Conservation (phyloP, 2,797 vertebrate genomes). For the Adrianichthys oophorus region DNA sequence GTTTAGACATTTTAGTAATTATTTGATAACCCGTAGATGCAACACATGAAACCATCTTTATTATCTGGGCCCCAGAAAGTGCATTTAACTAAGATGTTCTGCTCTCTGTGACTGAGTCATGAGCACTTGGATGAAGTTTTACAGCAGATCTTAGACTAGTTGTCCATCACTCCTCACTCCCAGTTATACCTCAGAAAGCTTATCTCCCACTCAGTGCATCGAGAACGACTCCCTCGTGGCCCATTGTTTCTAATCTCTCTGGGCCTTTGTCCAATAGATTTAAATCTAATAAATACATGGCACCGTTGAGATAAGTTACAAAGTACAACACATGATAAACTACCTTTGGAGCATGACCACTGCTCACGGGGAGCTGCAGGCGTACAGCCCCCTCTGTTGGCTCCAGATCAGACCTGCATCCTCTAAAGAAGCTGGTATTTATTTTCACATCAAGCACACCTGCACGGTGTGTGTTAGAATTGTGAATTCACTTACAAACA, state of each 20-base stretch:
- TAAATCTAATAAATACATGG: constrained; percentile 4
- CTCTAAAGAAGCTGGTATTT: background rate
- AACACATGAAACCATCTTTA: background rate
- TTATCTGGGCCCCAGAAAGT: too few relatives aligned
- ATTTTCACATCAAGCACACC: too few relatives aligned
- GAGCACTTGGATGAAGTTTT: background rate
- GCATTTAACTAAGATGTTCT: too few relatives aligned
- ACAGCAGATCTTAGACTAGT: background rate
- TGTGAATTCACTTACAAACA: too few relatives aligned
- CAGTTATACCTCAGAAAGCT: constrained; percentile 8
- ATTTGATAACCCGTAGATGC: background rate
- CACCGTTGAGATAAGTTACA: constrained; percentile 22
- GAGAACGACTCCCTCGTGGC: constrained; percentile 11
- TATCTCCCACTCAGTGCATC: constrained; percentile 25
- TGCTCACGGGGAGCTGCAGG: constrained; percentile 22
- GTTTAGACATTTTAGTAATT: background rate
- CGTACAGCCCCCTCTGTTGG: constrained; percentile 49
- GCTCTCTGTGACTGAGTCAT: background rate
- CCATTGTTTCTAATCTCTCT: background rate
- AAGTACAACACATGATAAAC: constrained; percentile 33
- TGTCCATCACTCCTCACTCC: constrained; percentile 34
- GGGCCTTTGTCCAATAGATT: background rate
- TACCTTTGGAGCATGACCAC: constrained; percentile 32
- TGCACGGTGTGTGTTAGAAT: too few relatives aligned
- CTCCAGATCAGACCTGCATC: constrained; percentile 20